Evolutionary conservation across 2,113 vertebrate species (phyloP).

Genomic region (Thalassarche chlororhynchos): DNA sequence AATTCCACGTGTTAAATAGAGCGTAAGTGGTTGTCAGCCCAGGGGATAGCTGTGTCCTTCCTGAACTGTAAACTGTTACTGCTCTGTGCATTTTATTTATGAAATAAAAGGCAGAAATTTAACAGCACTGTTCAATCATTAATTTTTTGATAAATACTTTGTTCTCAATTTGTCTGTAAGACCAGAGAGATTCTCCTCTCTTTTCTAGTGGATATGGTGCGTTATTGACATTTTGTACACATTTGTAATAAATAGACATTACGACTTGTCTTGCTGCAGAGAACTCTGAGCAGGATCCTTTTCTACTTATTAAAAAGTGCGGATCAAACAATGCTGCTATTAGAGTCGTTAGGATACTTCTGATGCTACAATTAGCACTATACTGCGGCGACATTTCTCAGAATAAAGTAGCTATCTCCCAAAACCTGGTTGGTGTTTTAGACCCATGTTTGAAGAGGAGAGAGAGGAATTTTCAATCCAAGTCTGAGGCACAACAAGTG

Average conservation of each 20-base stretch:
- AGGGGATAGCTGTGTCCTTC: conserved; percentile 1
- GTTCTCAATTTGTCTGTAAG: background rate
- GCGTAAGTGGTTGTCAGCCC: conserved; percentile 45
- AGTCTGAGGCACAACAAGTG: background rate
- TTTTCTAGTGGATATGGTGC: background rate
- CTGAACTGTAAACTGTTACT: conserved; percentile 26
- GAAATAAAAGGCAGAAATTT: conserved; percentile 40
- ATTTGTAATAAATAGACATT: background rate
- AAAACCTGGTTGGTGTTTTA: background rate
- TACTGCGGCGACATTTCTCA: background rate
- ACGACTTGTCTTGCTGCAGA: background rate
- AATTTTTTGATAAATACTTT: conserved; percentile 4
- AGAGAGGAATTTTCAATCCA: background rate
- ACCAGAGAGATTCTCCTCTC: background rate
- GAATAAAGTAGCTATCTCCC: background rate
- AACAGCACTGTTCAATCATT: conserved; percentile 26
- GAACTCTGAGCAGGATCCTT: background rate
- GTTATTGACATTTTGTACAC: background rate
- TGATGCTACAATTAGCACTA: background rate
- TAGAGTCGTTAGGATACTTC: background rate
- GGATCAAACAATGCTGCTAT: background rate
- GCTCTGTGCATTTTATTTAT: background rate
- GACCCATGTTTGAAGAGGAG: background rate
- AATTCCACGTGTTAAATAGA: conserved; percentile 56
- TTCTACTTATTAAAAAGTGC: background rate